phyloP scores from a whole-genome alignment of 1,140 invertebrate species.

The Pomacea maculata region DNA sequence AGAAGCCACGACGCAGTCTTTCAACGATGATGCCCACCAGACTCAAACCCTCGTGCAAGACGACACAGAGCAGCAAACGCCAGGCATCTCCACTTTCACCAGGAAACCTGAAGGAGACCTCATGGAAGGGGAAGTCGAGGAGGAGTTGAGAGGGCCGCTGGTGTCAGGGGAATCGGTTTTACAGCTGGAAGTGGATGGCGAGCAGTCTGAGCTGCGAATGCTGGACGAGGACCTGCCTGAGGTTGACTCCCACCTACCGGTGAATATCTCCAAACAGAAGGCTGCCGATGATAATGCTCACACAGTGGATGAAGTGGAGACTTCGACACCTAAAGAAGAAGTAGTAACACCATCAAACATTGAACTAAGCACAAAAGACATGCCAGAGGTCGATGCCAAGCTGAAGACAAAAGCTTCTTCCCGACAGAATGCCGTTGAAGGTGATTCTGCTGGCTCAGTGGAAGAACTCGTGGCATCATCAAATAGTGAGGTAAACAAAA shows the following conservation, averaged over 20 bases:
- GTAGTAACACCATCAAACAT: neutral
- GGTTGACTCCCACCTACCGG: neutral
- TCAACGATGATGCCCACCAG: neutral
- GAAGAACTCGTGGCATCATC: neutral
- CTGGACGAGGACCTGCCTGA: neutral
- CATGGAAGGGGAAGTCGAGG: conserved; percentile 17
- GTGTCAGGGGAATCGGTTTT: neutral
- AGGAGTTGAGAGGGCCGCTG: neutral
- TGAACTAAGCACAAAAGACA: neutral
- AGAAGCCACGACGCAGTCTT: neutral
- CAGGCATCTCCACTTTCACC: neutral
- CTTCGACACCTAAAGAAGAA: neutral
- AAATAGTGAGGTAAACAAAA: neutral
- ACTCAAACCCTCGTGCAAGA: neutral
- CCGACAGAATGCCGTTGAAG: neutral
- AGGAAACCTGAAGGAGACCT: conserved; percentile 4
- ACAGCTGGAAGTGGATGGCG: neutral
- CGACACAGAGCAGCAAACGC: conserved; percentile 17
- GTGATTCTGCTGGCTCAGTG: neutral
- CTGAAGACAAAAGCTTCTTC: conserved; percentile 8
- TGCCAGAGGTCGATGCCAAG: neutral
- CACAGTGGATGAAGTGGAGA: neutral
- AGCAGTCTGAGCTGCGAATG: neutral
- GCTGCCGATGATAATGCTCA: neutral
- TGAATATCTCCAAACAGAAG: neutral